These are phyloP conservation scores for Mus minutoides DNA, from an alignment of 2,797 vertebrate species.

Conservation along the genomic window DNA sequence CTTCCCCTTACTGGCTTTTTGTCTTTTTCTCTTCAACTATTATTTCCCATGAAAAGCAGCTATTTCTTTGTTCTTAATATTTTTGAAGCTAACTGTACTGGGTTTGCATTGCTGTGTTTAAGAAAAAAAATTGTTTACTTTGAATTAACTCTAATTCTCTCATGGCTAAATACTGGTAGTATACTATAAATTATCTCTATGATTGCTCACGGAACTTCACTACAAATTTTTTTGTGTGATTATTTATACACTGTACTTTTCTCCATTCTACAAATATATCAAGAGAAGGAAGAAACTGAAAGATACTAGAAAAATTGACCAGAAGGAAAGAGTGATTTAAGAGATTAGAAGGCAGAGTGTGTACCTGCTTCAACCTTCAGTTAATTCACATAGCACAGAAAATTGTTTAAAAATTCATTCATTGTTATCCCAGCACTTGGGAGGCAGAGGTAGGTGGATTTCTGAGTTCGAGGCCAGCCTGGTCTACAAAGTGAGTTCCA, in stretches of 20 bases:
- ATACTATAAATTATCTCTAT: neutral
- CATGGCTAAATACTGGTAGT: neutral
- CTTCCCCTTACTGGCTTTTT: neutral
- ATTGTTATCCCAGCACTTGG: no score
- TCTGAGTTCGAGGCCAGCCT: no score
- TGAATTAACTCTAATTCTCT: neutral
- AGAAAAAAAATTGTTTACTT: neutral
- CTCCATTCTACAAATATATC: constrained; percentile 42
- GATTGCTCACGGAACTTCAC: neutral
- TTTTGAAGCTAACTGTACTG: neutral
- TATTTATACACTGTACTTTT: constrained; percentile 14
- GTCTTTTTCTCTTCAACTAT: constrained; percentile 34
- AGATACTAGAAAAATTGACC: neutral
- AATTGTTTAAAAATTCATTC: neutral
- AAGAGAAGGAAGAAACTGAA: constrained; percentile 21
- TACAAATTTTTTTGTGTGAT: neutral
- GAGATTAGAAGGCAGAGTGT: neutral
- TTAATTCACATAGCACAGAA: neutral
- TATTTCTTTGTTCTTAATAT: constrained; percentile 40
- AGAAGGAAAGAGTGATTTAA: neutral
- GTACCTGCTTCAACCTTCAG: neutral
- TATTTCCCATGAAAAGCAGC: constrained; percentile 15
- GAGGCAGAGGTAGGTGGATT: no score
- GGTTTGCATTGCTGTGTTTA: constrained; percentile 30
- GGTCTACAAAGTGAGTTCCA: no score